These are phyloP conservation scores for Dicaeum eximium DNA, from an alignment of 2,113 vertebrate species.

Conservation along the genomic window DNA sequence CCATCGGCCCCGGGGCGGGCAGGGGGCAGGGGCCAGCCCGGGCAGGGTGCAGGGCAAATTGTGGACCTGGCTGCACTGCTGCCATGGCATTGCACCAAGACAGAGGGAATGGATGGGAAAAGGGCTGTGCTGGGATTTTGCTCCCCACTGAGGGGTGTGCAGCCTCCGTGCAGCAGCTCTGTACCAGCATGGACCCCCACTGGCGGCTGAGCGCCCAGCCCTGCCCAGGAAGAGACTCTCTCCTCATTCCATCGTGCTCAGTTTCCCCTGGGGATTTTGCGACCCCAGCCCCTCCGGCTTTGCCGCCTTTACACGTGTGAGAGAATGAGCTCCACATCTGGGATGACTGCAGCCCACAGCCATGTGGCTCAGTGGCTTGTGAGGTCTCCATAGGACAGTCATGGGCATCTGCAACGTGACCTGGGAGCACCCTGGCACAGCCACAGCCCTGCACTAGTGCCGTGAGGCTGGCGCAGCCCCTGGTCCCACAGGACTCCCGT, in stretches of 20 bases:
- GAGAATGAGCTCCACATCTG: background rate
- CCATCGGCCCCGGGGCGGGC: accelerated
- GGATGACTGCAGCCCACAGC: accelerated
- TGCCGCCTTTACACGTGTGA: background rate
- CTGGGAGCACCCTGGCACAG: background rate
- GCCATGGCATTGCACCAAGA: background rate
- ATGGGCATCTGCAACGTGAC: constrained; percentile 23
- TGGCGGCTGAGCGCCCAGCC: accelerated
- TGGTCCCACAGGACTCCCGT: background rate
- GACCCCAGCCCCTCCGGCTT: too few relatives aligned
- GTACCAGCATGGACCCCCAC: accelerated
- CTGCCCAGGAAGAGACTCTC: background rate
- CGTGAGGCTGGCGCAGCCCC: accelerated
- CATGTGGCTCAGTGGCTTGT: background rate
- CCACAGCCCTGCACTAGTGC: background rate
- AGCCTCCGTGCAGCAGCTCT: background rate
- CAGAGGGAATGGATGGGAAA: background rate
- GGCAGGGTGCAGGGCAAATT: background rate
- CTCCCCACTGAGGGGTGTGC: background rate
- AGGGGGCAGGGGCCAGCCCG: background rate
- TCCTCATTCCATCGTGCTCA: background rate
- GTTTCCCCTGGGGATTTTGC: background rate
- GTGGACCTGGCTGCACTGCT: background rate
- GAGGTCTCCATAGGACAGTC: background rate
- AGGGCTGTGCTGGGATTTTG: background rate